Evolutionary conservation across 2,888 invertebrate species (phyloP), one percentile per base, ranked within the genome.

Genomic region (Pseudoips prasinana): DNA sequence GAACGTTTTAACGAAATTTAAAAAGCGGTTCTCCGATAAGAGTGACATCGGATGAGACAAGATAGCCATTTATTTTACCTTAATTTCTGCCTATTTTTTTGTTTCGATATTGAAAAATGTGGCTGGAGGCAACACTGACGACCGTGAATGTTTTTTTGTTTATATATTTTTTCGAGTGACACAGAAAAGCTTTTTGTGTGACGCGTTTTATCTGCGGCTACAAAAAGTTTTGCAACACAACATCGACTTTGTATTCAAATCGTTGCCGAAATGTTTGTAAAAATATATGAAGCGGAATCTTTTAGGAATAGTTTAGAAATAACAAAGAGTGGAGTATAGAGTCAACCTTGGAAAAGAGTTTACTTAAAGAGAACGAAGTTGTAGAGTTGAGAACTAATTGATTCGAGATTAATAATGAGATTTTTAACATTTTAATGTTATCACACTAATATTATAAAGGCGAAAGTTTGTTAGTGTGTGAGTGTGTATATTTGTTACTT

Each of bases 141-240:
- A 60, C 45, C 44, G 65, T 47, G 34, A 11, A 31, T 52, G 46
- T 58, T 60, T 58, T 71, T 64, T 67, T n/a, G n/a, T 71, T 68
- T 66, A 56, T 29, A 46, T 68, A 64, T 70, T 69, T 73, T 66
- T 64, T 55, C 56, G 63, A 64, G 64, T 63, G 76, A 88, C 88
- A 88, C 85, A 77, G 84, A 86, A 87, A 88, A 78, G 88, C 88
- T 88, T 78, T 87, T 86, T 85, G 83, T 73, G 71, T 67, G 76
- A 71, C 76, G 72, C 50, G 67, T 67, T 75, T 84, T 87, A 87
- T 85, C 87, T 55, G 58, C 59, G 63, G 65, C 67, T 58, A 47
- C 49, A 71, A 76, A 80, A 75, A 74, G 54, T 52, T 36, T 63
- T 49, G 62, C 61, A 60, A 61, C 30, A 31, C 44, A 39, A 38